phyloP scores from a whole-genome alignment of 1,140 invertebrate species.

The Hesperophylax magnus region DNA sequence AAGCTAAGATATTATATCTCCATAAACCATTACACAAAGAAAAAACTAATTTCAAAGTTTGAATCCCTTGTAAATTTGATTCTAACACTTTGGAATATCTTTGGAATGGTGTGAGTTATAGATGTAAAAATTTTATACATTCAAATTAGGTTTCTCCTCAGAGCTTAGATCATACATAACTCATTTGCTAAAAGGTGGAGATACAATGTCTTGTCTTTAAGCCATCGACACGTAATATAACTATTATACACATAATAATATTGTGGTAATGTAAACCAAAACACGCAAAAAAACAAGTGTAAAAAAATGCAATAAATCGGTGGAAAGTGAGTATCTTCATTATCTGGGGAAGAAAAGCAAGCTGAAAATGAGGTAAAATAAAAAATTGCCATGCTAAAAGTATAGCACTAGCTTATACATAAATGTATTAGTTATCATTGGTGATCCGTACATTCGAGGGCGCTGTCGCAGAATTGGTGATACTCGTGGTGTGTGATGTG shows the following conservation, averaged over 20 bases:
- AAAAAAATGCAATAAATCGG: conserved; percentile 37
- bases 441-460: conserved; percentile 79
- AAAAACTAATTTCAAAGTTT: too few relatives aligned
- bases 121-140: too few relatives aligned
- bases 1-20: too few relatives aligned
- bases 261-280: not conserved
- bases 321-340: conserved; percentile 32
- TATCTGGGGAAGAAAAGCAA: conserved; percentile 19
- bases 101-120: too few relatives aligned
- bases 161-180: too few relatives aligned
- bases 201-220: too few relatives aligned
- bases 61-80: too few relatives aligned
- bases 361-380: conserved; percentile 7
- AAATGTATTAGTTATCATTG: conserved; percentile 1
- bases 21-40: too few relatives aligned
- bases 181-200: too few relatives aligned
- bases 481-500: conserved; percentile 80
- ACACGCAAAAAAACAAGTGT: not conserved
- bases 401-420: conserved; percentile 26
- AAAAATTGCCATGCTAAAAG: conserved; percentile 20
- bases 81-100: too few relatives aligned
- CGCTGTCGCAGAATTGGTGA: conserved; percentile 82
- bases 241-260: not conserved
- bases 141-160: too few relatives aligned
- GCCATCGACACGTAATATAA: too few relatives aligned